Evolutionary conservation across 2,888 invertebrate genomes (phyloP).

Genomic region (Phragmatobia fuliginosa): DNA sequence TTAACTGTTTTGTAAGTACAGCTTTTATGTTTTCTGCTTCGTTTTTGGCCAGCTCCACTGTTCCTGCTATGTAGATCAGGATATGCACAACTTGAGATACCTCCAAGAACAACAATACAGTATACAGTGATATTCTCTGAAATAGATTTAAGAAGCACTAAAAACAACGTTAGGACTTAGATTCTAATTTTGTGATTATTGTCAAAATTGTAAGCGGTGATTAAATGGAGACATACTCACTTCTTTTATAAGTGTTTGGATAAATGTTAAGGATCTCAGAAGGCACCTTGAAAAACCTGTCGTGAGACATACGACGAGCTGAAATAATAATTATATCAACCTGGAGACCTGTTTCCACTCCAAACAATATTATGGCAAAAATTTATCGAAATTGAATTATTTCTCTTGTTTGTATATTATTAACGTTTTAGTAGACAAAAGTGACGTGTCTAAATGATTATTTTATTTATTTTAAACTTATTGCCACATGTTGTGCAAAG

Average conservation of each 20-base stretch:
- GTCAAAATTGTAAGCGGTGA: background rate
- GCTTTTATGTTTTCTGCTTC: conserved; percentile 2
- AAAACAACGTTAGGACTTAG: background rate
- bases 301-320: conserved; percentile 1
- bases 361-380: too few species aligned
- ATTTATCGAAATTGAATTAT: background rate
- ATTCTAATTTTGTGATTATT: too few species aligned
- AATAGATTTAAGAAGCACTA: background rate
- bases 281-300: conserved; percentile 6
- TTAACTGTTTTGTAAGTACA: background rate
- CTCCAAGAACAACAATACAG: background rate
- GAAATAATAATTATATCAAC: background rate
- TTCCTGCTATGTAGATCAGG: background rate
- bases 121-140: background rate
- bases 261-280: background rate
- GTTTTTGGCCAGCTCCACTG: background rate
- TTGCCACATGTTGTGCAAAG: too few species aligned
- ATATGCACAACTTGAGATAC: background rate
- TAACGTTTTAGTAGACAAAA: too few species aligned
- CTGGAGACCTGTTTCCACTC: background rate
- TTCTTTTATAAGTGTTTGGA: background rate
- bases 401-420: background rate
- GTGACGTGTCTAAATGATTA: too few species aligned
- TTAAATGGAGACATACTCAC: conserved; percentile 2
- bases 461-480: too few species aligned